Base-by-base conservation (phyloP, 2,797 vertebrate species). In the Pampus argenteus region DNA sequence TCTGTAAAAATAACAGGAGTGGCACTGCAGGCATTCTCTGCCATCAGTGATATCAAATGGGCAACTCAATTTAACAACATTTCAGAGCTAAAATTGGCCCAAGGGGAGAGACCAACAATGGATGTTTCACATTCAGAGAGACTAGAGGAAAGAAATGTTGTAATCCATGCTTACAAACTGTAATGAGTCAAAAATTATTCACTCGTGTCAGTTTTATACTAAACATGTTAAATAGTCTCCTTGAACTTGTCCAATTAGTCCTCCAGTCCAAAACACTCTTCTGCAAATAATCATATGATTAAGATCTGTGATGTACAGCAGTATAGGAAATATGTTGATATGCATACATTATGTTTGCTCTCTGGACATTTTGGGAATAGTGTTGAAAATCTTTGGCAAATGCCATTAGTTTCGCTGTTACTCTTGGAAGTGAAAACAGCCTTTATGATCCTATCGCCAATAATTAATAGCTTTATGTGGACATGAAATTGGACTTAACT, bases 1-100 rank as follows among this genome's bases (percentile, higher is more conserved):
- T 86, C 85, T 86, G 75, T 90, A 92, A 92, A 94, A 93, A 93
- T 92, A 94, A 88, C 84, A 85, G 57, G 72, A 79, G 80, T 8
- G 78, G 73, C 91, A 88, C 88, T 20, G 62, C 77, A 76, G 8
- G 75, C 84, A 88, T 89, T 90, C 82, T 72, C 66, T 66, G 34
- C 78, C 83, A 85, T 88, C 83, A 81, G 75, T 82, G 82, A 87
- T 82, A 90, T 89, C 81, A 89, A 90, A 90, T 23, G 65, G 79
- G 81, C 79, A 81, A 88, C 72, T 82, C 80, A 78, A 81, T 89
- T 82, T 86, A 86, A 92, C 88, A 89, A 82, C 81, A 89, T 84
- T 75, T 86, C 86, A 74, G 78, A 77, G 88, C 89, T 91, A 92
- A 90, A 91, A 84, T 72, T 73, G 86, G 75, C 80, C 83, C 81